Conservation (phyloP, 2,113 vertebrate genomes). For the Sula dactylatra region DNA sequence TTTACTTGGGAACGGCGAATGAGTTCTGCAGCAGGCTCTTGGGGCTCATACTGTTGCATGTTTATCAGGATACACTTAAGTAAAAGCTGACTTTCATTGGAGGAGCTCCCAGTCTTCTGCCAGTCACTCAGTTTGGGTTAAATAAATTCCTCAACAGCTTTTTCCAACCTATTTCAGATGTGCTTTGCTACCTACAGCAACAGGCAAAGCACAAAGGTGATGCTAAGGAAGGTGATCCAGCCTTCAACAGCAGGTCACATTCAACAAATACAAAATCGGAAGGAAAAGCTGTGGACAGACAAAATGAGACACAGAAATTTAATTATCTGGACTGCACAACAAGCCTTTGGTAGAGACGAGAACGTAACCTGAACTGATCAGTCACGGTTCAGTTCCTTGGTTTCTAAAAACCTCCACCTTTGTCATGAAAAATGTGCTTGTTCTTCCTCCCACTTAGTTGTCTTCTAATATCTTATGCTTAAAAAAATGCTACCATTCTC, state of each 20-base stretch:
- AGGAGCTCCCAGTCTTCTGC: not conserved
- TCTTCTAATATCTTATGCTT: not conserved
- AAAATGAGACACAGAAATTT: not conserved
- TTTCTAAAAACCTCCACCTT: not conserved
- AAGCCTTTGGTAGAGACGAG: not conserved
- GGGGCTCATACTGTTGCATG: rapidly evolving
- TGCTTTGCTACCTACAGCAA: not conserved
- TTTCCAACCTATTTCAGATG: not conserved
- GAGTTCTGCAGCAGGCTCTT: not conserved
- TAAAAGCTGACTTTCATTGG: not conserved
- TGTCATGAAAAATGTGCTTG: constrained; percentile 20
- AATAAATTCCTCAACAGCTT: not conserved
- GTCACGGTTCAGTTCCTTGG: constrained; percentile 6
- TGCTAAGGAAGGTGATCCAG: not conserved
- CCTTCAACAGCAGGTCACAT: not conserved
- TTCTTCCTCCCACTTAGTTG: not conserved
- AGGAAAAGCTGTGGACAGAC: not conserved
- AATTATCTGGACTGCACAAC: not conserved
- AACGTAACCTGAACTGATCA: constrained; percentile 17
- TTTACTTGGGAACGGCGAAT: not conserved
- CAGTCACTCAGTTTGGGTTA: too few relatives aligned
- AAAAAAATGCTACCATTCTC: not conserved
- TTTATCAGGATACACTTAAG: not conserved
- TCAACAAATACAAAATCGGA: not conserved
- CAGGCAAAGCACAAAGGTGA: not conserved